Conservation (phyloP, 2,888 invertebrate genomes). For the Diploptera punctata region DNA sequence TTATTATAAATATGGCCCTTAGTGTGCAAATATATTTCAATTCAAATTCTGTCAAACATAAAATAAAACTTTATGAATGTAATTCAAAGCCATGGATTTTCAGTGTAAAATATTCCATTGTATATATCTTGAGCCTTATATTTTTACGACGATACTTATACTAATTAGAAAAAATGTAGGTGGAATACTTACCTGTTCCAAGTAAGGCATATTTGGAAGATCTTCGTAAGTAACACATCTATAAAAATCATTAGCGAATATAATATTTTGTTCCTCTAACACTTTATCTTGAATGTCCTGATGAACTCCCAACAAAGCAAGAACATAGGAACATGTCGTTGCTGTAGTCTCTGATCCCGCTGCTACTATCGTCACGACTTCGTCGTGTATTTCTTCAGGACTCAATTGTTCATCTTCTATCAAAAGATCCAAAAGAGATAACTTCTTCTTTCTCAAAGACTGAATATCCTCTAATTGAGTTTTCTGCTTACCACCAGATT, state of each 20-base stretch:
- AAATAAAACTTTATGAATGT: no score
- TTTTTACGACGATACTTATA: no score
- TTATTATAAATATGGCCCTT: no score
- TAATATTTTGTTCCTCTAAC: constrained; percentile 30
- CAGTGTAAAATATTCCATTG: no score
- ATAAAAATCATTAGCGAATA: constrained; percentile 35
- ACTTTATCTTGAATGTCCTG: constrained; percentile 42
- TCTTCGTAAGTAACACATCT: constrained; percentile 40
- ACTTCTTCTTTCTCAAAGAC: background rate
- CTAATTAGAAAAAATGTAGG: no score
- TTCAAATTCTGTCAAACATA: no score
- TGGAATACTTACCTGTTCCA: constrained; percentile 42
- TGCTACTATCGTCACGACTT: constrained; percentile 41
- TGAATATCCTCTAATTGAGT: background rate
- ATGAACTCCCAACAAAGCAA: constrained; percentile 42
- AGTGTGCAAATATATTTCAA: no score
- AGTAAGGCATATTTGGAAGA: constrained; percentile 41
- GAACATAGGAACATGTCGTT: constrained; percentile 26
- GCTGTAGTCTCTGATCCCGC: constrained; percentile 44
- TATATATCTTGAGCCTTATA: no score
- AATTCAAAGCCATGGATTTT: no score
- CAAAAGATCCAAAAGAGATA: constrained; percentile 36
- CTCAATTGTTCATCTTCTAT: constrained; percentile 28
- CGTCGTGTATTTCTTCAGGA: constrained; percentile 38
- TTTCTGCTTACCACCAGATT: background rate